Evolutionary conservation across 2,113 vertebrate genomes (phyloP).

Genomic region (Numida meleagris): DNA sequence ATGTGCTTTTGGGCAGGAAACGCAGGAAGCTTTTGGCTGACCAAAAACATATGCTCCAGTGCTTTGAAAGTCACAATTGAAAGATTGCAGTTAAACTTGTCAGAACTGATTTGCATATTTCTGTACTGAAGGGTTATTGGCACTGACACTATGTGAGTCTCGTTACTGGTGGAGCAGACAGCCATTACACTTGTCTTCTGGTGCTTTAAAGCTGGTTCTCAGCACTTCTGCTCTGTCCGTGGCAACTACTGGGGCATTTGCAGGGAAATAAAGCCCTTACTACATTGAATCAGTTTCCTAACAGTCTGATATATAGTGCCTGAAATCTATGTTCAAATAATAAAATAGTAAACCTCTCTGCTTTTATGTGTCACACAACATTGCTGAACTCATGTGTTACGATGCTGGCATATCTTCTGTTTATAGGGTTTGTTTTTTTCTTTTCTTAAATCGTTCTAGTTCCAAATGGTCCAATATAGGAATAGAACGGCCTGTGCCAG

Average conservation of each 20-base stretch:
- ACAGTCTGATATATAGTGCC: constrained; percentile 27
- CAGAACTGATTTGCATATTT: not conserved
- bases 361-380: constrained; percentile 8
- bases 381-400: constrained; percentile 23
- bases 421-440: not conserved
- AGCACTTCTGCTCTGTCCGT: constrained; percentile 20
- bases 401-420: constrained; percentile 7
- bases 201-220: constrained; percentile 59
- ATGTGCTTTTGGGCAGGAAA: not conserved
- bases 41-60: not conserved
- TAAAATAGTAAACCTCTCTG: not conserved
- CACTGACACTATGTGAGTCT: not conserved
- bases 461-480: constrained; percentile 25
- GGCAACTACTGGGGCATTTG: constrained; percentile 7
- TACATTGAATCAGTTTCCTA: not conserved
- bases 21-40: not conserved
- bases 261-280: constrained; percentile 4
- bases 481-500: constrained; percentile 40
- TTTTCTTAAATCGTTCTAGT: constrained; percentile 2
- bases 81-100: not conserved
- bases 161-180: not conserved
- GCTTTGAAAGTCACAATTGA: not conserved
- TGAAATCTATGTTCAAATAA: constrained; percentile 21
- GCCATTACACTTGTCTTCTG: constrained; percentile 42
- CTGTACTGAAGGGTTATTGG: not conserved